Evolutionary conservation across 2,888 invertebrate species (phyloP), one percentile per base, ranked within the genome.

Genomic region (Parascotia fuliginaria): DNA sequence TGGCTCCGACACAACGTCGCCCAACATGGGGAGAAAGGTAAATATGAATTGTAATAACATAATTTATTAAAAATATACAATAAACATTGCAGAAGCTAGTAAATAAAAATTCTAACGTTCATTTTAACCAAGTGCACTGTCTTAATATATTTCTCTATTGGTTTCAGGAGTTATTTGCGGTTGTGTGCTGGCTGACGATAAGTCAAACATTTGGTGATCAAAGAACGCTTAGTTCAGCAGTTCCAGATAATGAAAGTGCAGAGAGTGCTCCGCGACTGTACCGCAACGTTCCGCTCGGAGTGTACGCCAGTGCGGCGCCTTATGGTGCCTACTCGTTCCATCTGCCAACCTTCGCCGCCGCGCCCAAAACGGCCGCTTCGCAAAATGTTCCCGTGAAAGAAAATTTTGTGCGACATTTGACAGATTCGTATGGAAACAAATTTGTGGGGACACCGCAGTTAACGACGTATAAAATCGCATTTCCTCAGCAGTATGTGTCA

Each of bases 1-100:
- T 73, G 82, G 79, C 80, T 73, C 65, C 49, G 76, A 81, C 70
- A 70, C 70, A 71, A 78, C 81, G 77, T 68, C 79, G 66, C 69
- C 73, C 70, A 79, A 59, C 65, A 90, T 90, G 91, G 81, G 87
- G 85, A 83, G 79, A 80, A 76, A 88, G 90, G 91, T 91, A 88
- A 67, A n/a, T n/a, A n/a, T n/a, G n/a, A n/a, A 76, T 69, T 50
- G 52, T 39, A 27, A 40, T 31, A 50, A 51, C 34, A 55, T 48
- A 46, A 36, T 49, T 42, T 40, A 31, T 3, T 24, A 38, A 22
- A 41, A 53, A 43, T 44, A 39, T 31, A 19, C 22, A 38, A 14
- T 47, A 38, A 37, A 42, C 28, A 37, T 6, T 48, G 12, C 16
- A 36, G 29, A 28, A 0, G 16, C n/a, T n/a, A n/a, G n/a, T n/a